phyloP scores from a whole-genome alignment of 2,113 vertebrate genomes.

The Neogale vison region DNA sequence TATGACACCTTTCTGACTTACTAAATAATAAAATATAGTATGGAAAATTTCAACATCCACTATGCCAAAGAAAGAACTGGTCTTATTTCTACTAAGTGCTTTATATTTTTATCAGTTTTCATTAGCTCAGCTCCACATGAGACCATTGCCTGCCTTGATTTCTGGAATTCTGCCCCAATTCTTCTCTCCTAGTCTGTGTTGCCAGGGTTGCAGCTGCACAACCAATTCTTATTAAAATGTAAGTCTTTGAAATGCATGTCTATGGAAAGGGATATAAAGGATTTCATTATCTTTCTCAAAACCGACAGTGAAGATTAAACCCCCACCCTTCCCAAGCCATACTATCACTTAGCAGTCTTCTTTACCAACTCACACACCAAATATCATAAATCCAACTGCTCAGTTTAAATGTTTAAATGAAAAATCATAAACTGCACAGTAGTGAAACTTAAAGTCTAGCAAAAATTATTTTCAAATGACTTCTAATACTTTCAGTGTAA shows the following conservation, averaged over 20 bases:
- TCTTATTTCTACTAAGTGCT: constrained; percentile 55
- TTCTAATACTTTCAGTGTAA: background rate
- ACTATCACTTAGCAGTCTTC: background rate
- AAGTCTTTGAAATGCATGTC: constrained; percentile 69
- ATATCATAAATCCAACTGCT: background rate
- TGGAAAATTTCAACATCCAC: constrained; percentile 32
- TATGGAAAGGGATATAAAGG: constrained; percentile 79
- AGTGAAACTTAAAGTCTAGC: background rate
- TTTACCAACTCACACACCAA: background rate
- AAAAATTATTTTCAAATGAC: background rate
- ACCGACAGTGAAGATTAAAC: constrained; percentile 65
- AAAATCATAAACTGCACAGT: background rate
- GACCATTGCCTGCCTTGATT: constrained; percentile 68
- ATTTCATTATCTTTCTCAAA: constrained; percentile 82
- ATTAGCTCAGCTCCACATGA: constrained; percentile 71
- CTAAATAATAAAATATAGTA: constrained; percentile 37
- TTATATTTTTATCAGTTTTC: constrained; percentile 53
- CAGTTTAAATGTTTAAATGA: background rate
- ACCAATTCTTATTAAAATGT: constrained; percentile 76
- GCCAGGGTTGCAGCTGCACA: constrained; percentile 86
- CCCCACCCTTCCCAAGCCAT: background rate
- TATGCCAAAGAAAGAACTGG: constrained; percentile 29
- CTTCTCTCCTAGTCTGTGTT: constrained; percentile 79
- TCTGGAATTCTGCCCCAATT: constrained; percentile 83
- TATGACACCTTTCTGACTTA: background rate